Percentiles rank a stretch among this genome's conserved stretches.
Conservation (phyloP, 1,140 invertebrate species). For the Sinella curviseta region DNA sequence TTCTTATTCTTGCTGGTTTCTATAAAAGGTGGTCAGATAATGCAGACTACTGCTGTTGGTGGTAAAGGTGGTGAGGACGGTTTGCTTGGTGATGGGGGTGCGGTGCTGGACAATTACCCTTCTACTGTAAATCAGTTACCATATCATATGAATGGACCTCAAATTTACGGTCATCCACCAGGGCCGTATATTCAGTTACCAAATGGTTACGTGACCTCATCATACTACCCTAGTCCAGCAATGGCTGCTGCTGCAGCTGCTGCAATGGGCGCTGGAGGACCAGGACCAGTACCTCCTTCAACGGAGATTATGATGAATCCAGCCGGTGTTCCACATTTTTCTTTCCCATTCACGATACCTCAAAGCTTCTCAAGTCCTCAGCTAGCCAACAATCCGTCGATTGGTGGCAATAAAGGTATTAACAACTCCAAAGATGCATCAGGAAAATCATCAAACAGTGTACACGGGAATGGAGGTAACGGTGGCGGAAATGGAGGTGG, state of each 20-base stretch:
- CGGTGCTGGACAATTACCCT: conserved; percentile 14
- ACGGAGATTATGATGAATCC: conserved; percentile 31
- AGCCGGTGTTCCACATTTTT: background rate
- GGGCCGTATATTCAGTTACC: background rate
- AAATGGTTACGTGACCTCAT: conserved; percentile 22
- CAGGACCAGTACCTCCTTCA: conserved; percentile 22
- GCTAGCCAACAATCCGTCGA: background rate
- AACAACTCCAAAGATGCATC: background rate
- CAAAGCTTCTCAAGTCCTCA: background rate
- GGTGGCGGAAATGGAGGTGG: background rate
- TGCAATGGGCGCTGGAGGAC: conserved; percentile 2
- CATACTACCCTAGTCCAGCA: conserved; percentile 20
- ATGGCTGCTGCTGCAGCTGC: background rate
- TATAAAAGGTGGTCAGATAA: conserved; percentile 1
- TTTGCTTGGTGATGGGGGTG: background rate
- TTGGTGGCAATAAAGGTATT: conserved; percentile 8
- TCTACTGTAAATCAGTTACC: conserved; percentile 12
- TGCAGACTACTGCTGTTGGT: background rate
- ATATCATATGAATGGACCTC: background rate
- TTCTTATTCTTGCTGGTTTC: background rate
- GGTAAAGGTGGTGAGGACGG: conserved; percentile 15
- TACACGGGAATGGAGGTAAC: background rate
- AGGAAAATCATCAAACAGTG: background rate
- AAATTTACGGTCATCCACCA: conserved; percentile 18
- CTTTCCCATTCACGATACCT: conserved; percentile 28